Evolutionary conservation across 2,888 invertebrate species (phyloP).

Genomic region (Schrankia costaestrigalis): DNA sequence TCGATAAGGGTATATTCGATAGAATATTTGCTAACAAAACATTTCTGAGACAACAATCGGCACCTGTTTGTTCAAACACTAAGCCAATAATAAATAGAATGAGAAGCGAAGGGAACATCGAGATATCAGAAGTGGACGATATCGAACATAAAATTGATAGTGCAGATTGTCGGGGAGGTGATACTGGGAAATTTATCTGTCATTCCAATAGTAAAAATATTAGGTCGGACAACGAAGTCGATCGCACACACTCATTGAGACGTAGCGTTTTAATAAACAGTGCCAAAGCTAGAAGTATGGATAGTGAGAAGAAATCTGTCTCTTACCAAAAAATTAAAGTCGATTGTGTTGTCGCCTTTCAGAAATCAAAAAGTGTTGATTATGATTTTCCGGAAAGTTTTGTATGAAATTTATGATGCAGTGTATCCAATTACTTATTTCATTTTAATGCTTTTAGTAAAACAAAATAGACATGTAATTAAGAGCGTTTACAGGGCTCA

Average conservation of each 20-base stretch:
- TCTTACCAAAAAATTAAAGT: slow-evolving; percentile 65
- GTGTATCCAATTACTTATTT: neutral
- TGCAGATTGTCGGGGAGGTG: slow-evolving; percentile 26
- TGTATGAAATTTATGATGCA: slow-evolving; percentile 43
- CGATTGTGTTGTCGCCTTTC: slow-evolving; percentile 67
- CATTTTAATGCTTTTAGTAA: neutral
- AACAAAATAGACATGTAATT: neutral
- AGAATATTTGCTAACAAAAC: slow-evolving; percentile 59
- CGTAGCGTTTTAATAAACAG: slow-evolving; percentile 76
- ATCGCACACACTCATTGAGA: slow-evolving; percentile 65
- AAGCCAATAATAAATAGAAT: slow-evolving; percentile 60
- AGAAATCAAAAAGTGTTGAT: slow-evolving; percentile 65
- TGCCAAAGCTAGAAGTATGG: slow-evolving; percentile 66
- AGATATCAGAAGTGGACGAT: slow-evolving; percentile 39
- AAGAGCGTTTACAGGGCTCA: no score
- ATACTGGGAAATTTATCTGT: slow-evolving; percentile 46
- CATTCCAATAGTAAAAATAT: slow-evolving; percentile 65
- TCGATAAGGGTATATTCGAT: slow-evolving; percentile 52
- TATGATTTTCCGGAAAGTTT: slow-evolving; percentile 72
- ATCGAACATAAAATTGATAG: slow-evolving; percentile 40
- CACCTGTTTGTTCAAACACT: slow-evolving; percentile 56
- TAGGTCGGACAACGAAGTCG: slow-evolving; percentile 52
- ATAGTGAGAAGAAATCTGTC: slow-evolving; percentile 57
- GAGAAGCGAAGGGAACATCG: slow-evolving; percentile 65
- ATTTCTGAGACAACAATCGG: slow-evolving; percentile 69